A percentile compares a stretch with the other conserved stretches of the same genome.
Conservation (phyloP, 2,113 vertebrate species). For the Carassius carassius region DNA sequence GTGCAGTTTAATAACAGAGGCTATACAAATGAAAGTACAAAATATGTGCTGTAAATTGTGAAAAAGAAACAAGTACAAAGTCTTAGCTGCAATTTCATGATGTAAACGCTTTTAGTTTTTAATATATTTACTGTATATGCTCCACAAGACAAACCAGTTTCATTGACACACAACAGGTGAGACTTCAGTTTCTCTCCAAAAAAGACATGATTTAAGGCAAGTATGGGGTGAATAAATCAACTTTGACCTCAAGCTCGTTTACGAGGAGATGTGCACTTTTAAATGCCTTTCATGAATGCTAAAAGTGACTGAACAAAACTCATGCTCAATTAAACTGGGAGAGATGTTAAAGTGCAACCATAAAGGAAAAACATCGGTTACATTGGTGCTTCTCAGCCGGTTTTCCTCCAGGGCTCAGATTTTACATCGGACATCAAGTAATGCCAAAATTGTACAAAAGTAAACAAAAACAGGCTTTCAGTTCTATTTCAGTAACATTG, state of each 20-base stretch:
- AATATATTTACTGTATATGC: not conserved
- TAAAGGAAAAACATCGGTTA: not conserved
- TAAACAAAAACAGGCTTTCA: no score
- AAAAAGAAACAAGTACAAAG: constrained; percentile 16
- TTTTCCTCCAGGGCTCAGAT: no score
- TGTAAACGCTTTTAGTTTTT: constrained; percentile 12
- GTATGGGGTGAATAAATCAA: not conserved
- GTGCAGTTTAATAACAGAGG: constrained; percentile 11
- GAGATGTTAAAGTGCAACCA: not conserved
- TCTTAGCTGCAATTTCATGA: not conserved
- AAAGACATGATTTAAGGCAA: not conserved
- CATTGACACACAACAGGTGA: not conserved
- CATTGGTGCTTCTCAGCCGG: no score
- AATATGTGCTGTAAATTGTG: not conserved
- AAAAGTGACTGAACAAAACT: not conserved
- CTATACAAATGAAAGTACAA: constrained; percentile 11
- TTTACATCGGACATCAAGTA: no score
- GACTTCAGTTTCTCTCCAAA: not conserved
- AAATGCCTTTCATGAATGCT: not conserved
- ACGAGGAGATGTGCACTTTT: not conserved
- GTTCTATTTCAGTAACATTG: not conserved
- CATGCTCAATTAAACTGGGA: not conserved
- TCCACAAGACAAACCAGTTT: no score
- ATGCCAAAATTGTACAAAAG: no score
- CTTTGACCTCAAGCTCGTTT: no score